Percentiles rank a stretch among this genome's conserved stretches.
Evolutionary conservation across 2,113 vertebrate genomes (phyloP).

Genomic region (Takifugu flavidus): DNA sequence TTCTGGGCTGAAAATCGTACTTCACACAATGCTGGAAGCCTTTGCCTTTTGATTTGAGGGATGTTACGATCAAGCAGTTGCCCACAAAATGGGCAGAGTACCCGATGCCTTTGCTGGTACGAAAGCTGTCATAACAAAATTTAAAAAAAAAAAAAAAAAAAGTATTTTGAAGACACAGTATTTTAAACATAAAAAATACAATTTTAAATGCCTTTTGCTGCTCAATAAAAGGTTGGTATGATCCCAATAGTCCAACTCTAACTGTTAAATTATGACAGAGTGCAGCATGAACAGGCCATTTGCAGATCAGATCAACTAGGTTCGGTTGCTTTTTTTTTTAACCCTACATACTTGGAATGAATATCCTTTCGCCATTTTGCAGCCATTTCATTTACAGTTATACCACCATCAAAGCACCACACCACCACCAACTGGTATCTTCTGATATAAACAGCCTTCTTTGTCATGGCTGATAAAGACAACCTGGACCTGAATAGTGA

Average conservation of each 20-base stretch:
- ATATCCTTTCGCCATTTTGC: slow-evolving; percentile 28
- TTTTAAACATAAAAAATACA: too few species aligned
- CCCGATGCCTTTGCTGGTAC: slow-evolving; percentile 95
- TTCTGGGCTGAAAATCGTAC: slow-evolving; percentile 95
- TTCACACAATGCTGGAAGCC: slow-evolving; percentile 99
- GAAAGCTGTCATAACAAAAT: slow-evolving; percentile 79
- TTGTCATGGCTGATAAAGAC: slow-evolving; percentile 41
- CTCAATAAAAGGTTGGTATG: too few species aligned
- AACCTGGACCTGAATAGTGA: background rate
- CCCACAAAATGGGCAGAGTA: slow-evolving; percentile 98
- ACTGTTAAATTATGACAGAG: background rate
- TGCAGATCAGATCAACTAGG: slow-evolving; percentile 4
- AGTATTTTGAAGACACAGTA: background rate
- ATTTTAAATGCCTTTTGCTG: too few species aligned
- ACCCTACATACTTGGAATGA: background rate
- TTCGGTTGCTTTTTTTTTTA: background rate
- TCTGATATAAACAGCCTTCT: slow-evolving; percentile 40
- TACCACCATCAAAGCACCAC: slow-evolving; percentile 27
- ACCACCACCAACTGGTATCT: slow-evolving; percentile 22
- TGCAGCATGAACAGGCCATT: background rate
- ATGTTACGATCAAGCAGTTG: slow-evolving; percentile 95
- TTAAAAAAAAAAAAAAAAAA: background rate
- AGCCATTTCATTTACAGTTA: slow-evolving; percentile 10
- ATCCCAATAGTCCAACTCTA: background rate
- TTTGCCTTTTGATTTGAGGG: slow-evolving; percentile 97